Percentiles rank a stretch among this genome's conserved stretches.
Evolutionary conservation across 1,140 invertebrate species (phyloP).

Genomic region (Drosophila subobscura): DNA sequence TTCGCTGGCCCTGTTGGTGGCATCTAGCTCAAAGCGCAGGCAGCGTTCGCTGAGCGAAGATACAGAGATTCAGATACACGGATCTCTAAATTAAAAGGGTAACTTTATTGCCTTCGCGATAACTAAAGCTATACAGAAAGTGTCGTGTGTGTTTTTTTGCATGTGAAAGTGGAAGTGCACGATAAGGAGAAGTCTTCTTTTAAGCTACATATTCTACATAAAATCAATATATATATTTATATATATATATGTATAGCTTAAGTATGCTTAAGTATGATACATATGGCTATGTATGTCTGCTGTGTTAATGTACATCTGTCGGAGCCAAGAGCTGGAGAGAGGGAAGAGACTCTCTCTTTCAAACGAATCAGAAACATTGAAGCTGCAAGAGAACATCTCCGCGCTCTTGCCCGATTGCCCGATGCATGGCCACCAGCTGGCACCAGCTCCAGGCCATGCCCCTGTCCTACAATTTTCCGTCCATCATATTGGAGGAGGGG

Average conservation of each 20-base stretch:
- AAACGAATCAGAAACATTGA: slow-evolving; percentile 45
- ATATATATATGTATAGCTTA: not conserved
- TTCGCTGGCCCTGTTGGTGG: slow-evolving; percentile 3
- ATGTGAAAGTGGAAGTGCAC: slow-evolving; percentile 16
- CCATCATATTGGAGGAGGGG: slow-evolving; percentile 1
- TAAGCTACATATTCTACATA: too few species aligned
- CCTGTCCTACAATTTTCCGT: slow-evolving; percentile 72
- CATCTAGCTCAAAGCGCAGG: slow-evolving; percentile 40
- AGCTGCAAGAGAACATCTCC: slow-evolving; percentile 44
- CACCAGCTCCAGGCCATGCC: slow-evolving; percentile 71
- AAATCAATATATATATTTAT: not conserved
- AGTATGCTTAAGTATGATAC: slow-evolving; percentile 6
- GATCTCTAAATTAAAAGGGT: slow-evolving; percentile 3
- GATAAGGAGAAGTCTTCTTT: not conserved
- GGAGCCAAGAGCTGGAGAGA: not conserved
- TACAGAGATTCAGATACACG: not conserved
- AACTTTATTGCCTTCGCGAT: slow-evolving; percentile 42
- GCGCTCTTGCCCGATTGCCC: slow-evolving; percentile 54
- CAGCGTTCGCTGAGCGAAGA: slow-evolving; percentile 33
- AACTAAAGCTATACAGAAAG: slow-evolving; percentile 69
- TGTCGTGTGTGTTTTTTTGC: slow-evolving; percentile 35
- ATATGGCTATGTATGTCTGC: slow-evolving; percentile 7
- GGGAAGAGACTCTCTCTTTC: not conserved
- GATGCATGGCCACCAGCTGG: slow-evolving; percentile 73
- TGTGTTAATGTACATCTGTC: slow-evolving; percentile 30